Conservation (phyloP, 2,113 vertebrate genomes). For the Ciconia boyciana region DNA sequence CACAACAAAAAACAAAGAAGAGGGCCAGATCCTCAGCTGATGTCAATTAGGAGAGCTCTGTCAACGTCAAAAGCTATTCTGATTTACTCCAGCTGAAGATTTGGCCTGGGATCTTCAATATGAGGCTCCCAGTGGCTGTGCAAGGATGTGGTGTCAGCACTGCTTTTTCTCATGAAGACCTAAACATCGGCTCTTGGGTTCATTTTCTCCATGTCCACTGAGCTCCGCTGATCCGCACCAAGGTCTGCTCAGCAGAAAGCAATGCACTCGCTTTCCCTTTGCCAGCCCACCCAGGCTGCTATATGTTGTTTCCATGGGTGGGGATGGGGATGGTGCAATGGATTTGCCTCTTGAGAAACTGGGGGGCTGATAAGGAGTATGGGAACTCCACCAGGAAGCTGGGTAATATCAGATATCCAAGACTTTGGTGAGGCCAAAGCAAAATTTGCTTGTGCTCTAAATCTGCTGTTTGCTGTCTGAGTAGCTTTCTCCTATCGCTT, state of each 20-base stretch:
- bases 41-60: not conserved
- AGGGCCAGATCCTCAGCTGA: not conserved
- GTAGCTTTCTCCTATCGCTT: not conserved
- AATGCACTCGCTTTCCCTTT: accelerated
- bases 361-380: not conserved
- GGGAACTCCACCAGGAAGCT: not conserved
- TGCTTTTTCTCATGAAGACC: not conserved
- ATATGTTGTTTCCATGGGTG: accelerated
- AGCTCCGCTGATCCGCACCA: not conserved
- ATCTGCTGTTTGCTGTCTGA: not conserved
- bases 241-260: not conserved
- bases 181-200: not conserved
- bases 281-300: not conserved
- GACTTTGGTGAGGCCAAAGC: not conserved
- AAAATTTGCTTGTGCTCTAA: not conserved
- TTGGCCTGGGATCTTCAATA: accelerated
- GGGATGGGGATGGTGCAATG: not conserved
- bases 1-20: not conserved
- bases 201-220: not conserved
- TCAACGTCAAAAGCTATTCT: not conserved
- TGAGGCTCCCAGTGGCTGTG: not conserved
- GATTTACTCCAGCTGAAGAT: not conserved
- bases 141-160: accelerated
- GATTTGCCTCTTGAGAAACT: not conserved
- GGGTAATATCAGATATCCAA: not conserved